Evolutionary conservation across 30 jellyfish, hydroid and myxozoan species (phyloP), one percentile per base, ranked within the genome.

Genomic region (Aurelia aurita): DNA sequence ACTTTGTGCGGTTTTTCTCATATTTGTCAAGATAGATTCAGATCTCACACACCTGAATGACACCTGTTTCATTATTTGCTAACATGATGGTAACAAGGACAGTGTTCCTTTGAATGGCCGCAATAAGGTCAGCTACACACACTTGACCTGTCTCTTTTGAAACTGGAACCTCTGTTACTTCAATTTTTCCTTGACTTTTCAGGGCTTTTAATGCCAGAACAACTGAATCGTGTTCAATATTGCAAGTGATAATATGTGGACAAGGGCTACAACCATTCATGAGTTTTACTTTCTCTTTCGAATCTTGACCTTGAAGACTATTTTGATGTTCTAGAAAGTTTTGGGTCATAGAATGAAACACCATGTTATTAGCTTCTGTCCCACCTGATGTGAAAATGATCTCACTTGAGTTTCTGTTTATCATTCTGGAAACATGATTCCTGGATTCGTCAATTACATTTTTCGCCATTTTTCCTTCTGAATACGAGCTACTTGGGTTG

Each of bases 61-160:
- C 90, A 31, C 98, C 98, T 13, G 98, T 93, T 58, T 93, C 98
- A 93, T 93, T 93, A 72, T 93, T 88, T 15, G 98, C 97, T 87
- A 93, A 28, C 98, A 93, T 93, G 23, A 93, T 32, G 5, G 96
- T 3, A 11, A 93, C 90, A 51, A 93, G 90, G 11, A 70, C 94
- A 3, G 98, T 93, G 72, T 88, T 72, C 59, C 71, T 28, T 80
- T 82, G 70, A 39, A 93, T 65, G 12, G 84, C 79, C 3, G 53
- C 20, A 44, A 69, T 44, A 29, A 93, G 84, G 32, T 83, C 87
- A 34, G 58, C 87, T 2, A 82, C 90, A 20, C 0, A n/a, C 72
- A 93, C 96, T 67, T 75, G 96, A 22, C 98, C 98, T 16, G 91
- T 73, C 64, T 70, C 71, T 20, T 76, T 71, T 2, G 96, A 80